Evolutionary conservation across 2,113 vertebrate species (phyloP), one percentile per base, ranked within the genome.

Genomic region (Balaeniceps rex): DNA sequence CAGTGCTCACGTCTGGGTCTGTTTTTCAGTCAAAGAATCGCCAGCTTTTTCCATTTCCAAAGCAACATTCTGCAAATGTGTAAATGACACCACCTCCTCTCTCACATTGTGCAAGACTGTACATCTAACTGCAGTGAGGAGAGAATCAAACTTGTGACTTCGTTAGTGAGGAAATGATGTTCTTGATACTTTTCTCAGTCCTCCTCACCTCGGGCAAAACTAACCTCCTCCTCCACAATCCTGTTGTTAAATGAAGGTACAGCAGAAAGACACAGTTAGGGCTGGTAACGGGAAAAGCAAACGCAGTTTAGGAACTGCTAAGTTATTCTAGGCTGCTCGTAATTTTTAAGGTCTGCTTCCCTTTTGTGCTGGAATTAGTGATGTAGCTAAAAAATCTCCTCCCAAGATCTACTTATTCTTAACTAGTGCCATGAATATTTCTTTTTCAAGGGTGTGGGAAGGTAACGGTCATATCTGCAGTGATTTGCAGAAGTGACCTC

Each of bases 61-160:
- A 88, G 77, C 88, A 96, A 60, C 74, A 19, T 96, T 94, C 83
- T 86, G 93, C 72, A 88, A 17, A 97, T 29, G 88, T 93, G 95
- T 95, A 93, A 97, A 90, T 90, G 95, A 95, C 93, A 90, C 97
- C 85, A 94, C 92, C 96, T 97, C 95, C 87, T 94, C 95, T 93
- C 81, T 71, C 44, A 16, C 51, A 10, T 81, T 51, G 85, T 96
- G 93, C 94, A 96, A 96, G 93, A 94, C 93, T 87, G 71, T 76
- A 24, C 17, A 29, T 97, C 91, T 90, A 81, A 92, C 90, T 94
- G 88, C 61, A 70, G 69, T 21, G 58, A 74, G 23, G 64, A 91
- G 61, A 83, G 75, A 65, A 66, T 34, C 18, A 6, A 96, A 95
- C 92, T 72, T 95, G 96, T 88, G 94, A 97, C 88, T 96, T 76